Percentiles rank a stretch among this genome's conserved stretches.
These are phyloP conservation scores for Netelia virgata DNA, from an alignment of 2,888 invertebrate genomes.

Conservation along the genomic window DNA sequence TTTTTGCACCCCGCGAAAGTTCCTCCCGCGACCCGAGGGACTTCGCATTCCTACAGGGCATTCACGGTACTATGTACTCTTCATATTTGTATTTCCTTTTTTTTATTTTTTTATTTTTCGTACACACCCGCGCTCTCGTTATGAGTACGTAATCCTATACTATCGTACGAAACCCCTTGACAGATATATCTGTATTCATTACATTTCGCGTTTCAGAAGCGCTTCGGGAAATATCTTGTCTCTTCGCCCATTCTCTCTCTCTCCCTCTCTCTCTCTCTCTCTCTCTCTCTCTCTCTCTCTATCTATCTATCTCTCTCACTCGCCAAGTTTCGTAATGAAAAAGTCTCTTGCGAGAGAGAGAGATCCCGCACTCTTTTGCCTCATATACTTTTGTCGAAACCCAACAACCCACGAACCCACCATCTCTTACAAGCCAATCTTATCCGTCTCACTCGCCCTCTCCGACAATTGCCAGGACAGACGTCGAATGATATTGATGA, in stretches of 20 bases:
- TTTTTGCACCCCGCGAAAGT: too few species aligned
- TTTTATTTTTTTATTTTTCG: too few species aligned
- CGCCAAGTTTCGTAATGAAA: constrained; percentile 13
- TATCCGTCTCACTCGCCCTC: constrained; percentile 20
- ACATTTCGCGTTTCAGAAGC: too few species aligned
- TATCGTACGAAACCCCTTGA: too few species aligned
- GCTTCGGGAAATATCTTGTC: too few species aligned
- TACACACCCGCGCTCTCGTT: too few species aligned
- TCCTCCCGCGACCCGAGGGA: too few species aligned
- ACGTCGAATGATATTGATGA: constrained; percentile 56
- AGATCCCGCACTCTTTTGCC: neutral
- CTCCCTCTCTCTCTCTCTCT: too few species aligned
- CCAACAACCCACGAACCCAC: neutral
- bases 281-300: neutral
- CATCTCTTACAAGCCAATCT: neutral
- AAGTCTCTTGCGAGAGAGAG: neutral
- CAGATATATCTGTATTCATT: too few species aligned
- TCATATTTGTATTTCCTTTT: constrained; percentile 22
- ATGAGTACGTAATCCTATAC: too few species aligned
- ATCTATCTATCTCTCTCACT: constrained; percentile 41
- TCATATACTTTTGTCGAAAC: neutral
- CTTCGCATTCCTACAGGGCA: constrained; percentile 16
- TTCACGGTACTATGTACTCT: constrained; percentile 15
- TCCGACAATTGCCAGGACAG: constrained; percentile 34
- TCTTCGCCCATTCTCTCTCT: constrained; percentile 14